Evolutionary conservation across 2,797 vertebrate genomes (phyloP).

Genomic region (Lithobates sylvaticus): DNA sequence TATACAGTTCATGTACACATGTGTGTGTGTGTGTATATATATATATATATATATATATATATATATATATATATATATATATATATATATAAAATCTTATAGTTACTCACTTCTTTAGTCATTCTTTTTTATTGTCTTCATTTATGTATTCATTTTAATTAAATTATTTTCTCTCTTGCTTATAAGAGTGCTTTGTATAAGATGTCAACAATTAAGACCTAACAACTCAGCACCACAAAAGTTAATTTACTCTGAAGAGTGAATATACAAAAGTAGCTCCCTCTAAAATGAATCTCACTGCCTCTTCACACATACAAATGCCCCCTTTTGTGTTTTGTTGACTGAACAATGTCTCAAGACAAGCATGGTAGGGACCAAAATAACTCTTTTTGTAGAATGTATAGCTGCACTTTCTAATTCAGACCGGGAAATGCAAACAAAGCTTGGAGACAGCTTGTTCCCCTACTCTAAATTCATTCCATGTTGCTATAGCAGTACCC

Average conservation of each 20-base stretch:
- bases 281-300: constrained; percentile 62
- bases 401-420: constrained; percentile 76
- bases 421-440: constrained; percentile 80
- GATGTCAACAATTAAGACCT: constrained; percentile 10
- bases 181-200: not conserved
- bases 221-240: constrained; percentile 33
- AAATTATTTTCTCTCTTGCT: too few relatives aligned
- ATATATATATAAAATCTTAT: too few relatives aligned
- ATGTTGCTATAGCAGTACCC: constrained; percentile 84
- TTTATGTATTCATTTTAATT: too few relatives aligned
- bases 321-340: constrained; percentile 66
- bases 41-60: too few relatives aligned
- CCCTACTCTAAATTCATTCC: constrained; percentile 82
- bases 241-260: constrained; percentile 30
- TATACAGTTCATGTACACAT: too few relatives aligned
- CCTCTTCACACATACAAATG: constrained; percentile 64
- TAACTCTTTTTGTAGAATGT: constrained; percentile 74
- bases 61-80: too few relatives aligned
- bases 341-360: constrained; percentile 66
- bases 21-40: too few relatives aligned
- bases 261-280: constrained; percentile 56
- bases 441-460: constrained; percentile 79
- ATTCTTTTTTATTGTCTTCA: too few relatives aligned
- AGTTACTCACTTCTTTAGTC: too few relatives aligned
- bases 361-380: constrained; percentile 65